Evolutionary conservation across 2,797 vertebrate species (phyloP).

Genomic region (Hydrolagus colliei): DNA sequence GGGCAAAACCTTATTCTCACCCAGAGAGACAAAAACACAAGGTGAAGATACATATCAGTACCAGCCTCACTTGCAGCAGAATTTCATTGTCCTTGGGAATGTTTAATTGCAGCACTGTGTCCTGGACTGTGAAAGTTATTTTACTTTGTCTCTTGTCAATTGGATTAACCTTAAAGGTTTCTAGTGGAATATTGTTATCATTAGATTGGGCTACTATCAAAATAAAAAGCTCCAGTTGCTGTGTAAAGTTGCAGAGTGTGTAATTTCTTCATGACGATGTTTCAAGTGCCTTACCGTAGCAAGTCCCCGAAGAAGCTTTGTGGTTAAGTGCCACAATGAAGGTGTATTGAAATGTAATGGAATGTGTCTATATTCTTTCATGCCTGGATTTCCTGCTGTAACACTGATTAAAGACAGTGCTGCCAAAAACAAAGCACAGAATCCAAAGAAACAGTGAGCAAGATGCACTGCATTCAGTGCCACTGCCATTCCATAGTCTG

Average conservation of each 20-base stretch:
- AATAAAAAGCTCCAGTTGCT: neutral
- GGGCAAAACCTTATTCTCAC: too few relatives aligned
- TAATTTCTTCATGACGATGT: conserved; percentile 24
- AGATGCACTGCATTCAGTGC: conserved; percentile 2
- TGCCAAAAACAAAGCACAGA: conserved; percentile 21
- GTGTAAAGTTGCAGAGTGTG: conserved; percentile 26
- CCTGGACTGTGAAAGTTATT: neutral
- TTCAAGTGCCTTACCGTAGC: conserved; percentile 14
- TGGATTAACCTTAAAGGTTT: neutral
- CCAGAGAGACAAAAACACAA: neutral
- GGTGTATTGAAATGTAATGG: conserved; percentile 29
- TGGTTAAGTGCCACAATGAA: conserved; percentile 26
- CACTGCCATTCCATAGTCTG: neutral
- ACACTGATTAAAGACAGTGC: conserved; percentile 19
- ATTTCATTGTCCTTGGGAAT: neutral
- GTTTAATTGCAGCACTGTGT: neutral
- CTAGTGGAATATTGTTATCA: neutral
- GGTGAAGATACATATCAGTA: neutral
- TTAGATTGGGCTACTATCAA: conserved; percentile 16
- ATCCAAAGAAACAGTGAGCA: neutral
- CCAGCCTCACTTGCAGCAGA: too few relatives aligned
- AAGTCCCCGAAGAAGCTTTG: conserved; percentile 5
- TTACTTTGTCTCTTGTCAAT: neutral
- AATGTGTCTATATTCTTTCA: conserved; percentile 10
- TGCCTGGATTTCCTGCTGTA: conserved; percentile 8